These are phyloP conservation scores for Mycteria americana DNA, from an alignment of 2,797 vertebrate species.

Conservation along the genomic window DNA sequence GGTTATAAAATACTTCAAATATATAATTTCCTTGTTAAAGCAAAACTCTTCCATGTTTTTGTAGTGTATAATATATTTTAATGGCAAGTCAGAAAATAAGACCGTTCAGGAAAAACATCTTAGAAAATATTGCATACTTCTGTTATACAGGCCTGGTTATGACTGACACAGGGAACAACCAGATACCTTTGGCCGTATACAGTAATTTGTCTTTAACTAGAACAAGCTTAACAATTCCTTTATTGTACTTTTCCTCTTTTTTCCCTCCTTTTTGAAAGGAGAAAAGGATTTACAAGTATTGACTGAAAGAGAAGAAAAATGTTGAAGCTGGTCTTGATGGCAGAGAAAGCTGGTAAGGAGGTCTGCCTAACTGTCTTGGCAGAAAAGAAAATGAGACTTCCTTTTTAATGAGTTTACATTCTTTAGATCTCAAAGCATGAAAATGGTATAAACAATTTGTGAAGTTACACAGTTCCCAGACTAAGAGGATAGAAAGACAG, in stretches of 20 bases:
- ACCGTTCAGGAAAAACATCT: background rate
- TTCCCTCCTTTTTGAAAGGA: background rate
- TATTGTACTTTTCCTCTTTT: background rate
- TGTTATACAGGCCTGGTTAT: background rate
- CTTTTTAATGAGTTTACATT: background rate
- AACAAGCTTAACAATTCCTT: background rate
- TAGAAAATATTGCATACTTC: background rate
- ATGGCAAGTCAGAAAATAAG: background rate
- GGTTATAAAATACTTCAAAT: background rate
- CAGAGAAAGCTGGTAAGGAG: background rate
- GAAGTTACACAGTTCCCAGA: background rate
- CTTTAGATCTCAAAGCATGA: background rate
- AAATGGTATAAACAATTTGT: background rate
- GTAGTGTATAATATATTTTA: rapidly evolving
- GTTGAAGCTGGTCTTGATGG: background rate
- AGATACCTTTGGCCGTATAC: background rate
- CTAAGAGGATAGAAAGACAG: background rate
- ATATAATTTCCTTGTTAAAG: background rate
- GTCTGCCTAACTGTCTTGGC: background rate
- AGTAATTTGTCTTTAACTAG: background rate
- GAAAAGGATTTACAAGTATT: background rate
- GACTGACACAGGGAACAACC: background rate
- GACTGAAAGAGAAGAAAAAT: background rate
- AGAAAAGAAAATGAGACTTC: background rate
- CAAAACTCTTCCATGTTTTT: background rate